Percentiles rank a stretch among this genome's conserved stretches.
Conservation (phyloP, 2,888 invertebrate genomes). For the Lithodes maja region DNA sequence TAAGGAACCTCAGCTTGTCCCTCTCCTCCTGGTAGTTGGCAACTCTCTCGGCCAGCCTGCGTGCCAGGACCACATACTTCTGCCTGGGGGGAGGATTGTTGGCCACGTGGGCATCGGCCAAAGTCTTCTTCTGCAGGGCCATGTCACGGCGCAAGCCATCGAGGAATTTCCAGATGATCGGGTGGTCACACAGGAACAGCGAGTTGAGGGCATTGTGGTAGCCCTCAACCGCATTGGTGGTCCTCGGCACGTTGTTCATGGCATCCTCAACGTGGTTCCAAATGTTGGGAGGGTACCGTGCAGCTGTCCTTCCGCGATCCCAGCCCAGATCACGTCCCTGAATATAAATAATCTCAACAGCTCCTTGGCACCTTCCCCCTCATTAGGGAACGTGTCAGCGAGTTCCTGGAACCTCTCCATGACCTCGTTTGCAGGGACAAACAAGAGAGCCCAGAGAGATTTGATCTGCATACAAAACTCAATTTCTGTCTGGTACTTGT, state of each 20-base stretch:
- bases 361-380: no score
- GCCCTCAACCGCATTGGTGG: slow-evolving; percentile 23
- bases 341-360: neutral
- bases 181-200: slow-evolving; percentile 6
- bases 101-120: slow-evolving; percentile 4
- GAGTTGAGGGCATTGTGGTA: slow-evolving; percentile 12
- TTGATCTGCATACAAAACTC: no score
- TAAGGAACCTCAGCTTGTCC: neutral
- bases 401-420: no score
- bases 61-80: neutral
- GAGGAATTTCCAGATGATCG: slow-evolving; percentile 4
- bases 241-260: slow-evolving; percentile 11
- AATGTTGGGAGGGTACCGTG: neutral
- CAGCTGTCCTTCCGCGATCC: neutral
- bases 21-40: neutral
- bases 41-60: neutral
- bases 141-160: slow-evolving; percentile 7
- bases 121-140: neutral
- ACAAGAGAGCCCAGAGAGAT: no score
- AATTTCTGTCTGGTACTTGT: neutral
- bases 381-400: slow-evolving; percentile 10
- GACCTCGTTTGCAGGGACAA: no score
- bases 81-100: slow-evolving; percentile 15
- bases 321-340: slow-evolving; percentile 2
- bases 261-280: slow-evolving; percentile 9